phyloP scores from a whole-genome alignment of 2,797 vertebrate genomes.

The Lerista edwardsae region DNA sequence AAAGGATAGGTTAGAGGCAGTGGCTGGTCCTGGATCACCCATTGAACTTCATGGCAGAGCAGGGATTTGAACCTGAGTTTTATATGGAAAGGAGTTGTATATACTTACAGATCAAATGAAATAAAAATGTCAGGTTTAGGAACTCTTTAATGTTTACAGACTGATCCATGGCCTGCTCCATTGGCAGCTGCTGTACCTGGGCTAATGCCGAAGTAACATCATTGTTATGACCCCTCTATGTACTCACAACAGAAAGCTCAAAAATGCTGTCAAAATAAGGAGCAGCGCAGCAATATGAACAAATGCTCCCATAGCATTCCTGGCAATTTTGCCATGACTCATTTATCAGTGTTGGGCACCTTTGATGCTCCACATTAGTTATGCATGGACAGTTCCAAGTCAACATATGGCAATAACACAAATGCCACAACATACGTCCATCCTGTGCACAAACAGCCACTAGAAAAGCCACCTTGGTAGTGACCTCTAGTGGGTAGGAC shows the following conservation, averaged over 20 bases:
- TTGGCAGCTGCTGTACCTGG: neutral
- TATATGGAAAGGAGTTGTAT: too few species aligned
- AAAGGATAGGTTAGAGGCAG: too few species aligned
- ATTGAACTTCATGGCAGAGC: too few species aligned
- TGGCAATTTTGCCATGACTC: neutral
- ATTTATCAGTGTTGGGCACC: neutral
- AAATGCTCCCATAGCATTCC: neutral
- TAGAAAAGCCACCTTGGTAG: neutral
- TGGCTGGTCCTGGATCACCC: too few species aligned
- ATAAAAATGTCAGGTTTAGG: too few species aligned
- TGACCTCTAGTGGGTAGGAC: neutral
- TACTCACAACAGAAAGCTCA: neutral
- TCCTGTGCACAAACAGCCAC: neutral
- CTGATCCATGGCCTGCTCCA: neutral
- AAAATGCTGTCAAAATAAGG: neutral
- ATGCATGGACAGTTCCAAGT: neutral
- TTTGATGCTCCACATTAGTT: neutral
- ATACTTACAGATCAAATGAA: too few species aligned
- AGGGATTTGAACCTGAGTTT: too few species aligned
- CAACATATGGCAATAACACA: neutral
- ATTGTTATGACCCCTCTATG: too few species aligned
- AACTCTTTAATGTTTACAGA: neutral
- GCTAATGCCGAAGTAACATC: too few species aligned
- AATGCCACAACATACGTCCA: neutral
- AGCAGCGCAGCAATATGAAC: neutral